A percentile compares a stretch with the other conserved stretches of the same genome.
phyloP scores from a whole-genome alignment of 2,797 vertebrate species.

The Eidolon dupreanum region DNA sequence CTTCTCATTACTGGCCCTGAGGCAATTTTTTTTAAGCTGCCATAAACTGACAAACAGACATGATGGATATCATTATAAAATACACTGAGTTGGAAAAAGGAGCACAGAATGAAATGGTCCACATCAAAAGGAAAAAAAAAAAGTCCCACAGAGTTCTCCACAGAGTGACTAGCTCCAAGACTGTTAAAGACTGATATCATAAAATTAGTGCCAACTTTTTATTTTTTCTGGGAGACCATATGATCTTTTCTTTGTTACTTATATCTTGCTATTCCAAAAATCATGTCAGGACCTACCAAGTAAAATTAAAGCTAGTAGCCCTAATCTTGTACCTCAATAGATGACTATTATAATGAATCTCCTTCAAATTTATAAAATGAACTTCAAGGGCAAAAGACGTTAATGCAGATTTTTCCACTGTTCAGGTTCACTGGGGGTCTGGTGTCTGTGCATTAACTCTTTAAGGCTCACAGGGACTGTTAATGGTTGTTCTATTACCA shows the following conservation, averaged over 20 bases:
- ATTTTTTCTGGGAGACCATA: neutral
- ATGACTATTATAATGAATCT: neutral
- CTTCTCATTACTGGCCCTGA: constrained; percentile 82
- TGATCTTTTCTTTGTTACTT: constrained; percentile 26
- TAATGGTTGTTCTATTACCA: neutral
- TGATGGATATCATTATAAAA: constrained; percentile 83
- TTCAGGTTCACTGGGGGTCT: neutral
- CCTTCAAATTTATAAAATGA: neutral
- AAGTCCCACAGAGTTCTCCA: constrained; percentile 43
- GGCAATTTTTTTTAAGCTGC: constrained; percentile 82
- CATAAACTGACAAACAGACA: constrained; percentile 80
- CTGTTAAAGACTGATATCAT: neutral
- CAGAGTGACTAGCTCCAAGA: neutral
- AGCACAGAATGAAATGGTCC: constrained; percentile 77
- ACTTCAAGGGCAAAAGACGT: neutral
- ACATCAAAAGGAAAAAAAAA: constrained; percentile 62
- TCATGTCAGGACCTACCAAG: neutral
- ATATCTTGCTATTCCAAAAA: constrained; percentile 32
- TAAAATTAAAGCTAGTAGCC: neutral
- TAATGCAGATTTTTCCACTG: neutral
- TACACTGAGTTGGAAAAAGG: constrained; percentile 79
- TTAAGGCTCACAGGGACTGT: neutral
- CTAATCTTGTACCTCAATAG: neutral
- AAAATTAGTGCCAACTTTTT: constrained; percentile 25
- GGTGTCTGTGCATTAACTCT: neutral